A percentile compares a stretch with the other conserved stretches of the same genome.
Conservation (phyloP, 1,140 invertebrate genomes). For the Leptopilina boulardi region DNA sequence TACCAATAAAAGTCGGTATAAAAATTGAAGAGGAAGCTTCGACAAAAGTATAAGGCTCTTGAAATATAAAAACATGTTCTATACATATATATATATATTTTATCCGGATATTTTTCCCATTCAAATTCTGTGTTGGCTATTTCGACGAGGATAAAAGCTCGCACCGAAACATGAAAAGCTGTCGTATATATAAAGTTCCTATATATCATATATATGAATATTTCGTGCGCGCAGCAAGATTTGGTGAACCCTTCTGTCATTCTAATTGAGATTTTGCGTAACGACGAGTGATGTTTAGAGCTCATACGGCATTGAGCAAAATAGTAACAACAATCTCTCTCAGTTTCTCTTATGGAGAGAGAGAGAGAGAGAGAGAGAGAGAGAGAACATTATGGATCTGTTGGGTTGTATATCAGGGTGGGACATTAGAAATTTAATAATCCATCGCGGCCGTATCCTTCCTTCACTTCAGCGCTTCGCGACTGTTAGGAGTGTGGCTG, state of each 20-base stretch:
- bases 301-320: background rate
- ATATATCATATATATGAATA: background rate
- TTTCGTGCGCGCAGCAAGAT: background rate
- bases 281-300: slow-evolving; percentile 11
- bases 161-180: background rate
- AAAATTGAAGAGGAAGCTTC: too few relatives aligned
- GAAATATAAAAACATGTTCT: too few relatives aligned
- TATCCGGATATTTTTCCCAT: too few relatives aligned
- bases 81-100: too few relatives aligned
- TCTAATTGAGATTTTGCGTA: slow-evolving; percentile 9
- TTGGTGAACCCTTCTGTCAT: background rate
- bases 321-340: slow-evolving; percentile 37
- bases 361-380: too few relatives aligned
- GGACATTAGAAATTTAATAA: slow-evolving; percentile 66
- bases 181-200: background rate
- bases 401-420: slow-evolving; percentile 51
- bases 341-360: slow-evolving; percentile 53
- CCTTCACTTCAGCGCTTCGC: slow-evolving; percentile 58
- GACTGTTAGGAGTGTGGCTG: slow-evolving; percentile 54
- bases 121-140: too few relatives aligned
- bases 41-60: too few relatives aligned
- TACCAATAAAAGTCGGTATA: too few relatives aligned
- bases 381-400: slow-evolving; percentile 55
- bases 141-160: background rate
- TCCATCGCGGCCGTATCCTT: slow-evolving; percentile 61